These are phyloP conservation scores for Buathra laborator DNA, from an alignment of 2,888 invertebrate genomes.

Conservation along the genomic window DNA sequence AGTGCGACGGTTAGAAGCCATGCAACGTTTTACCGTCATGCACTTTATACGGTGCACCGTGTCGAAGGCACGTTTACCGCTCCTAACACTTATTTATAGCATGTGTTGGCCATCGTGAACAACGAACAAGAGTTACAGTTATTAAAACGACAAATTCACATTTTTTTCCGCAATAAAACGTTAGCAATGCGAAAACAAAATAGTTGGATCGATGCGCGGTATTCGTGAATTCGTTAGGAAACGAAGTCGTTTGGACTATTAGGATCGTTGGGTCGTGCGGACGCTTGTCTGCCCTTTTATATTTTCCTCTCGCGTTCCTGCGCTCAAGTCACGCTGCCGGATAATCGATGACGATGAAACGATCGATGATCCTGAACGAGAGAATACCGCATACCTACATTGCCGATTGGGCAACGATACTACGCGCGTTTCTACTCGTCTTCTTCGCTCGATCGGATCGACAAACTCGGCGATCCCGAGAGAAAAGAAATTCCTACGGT, in stretches of 20 bases:
- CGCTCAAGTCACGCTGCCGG: constrained; percentile 16
- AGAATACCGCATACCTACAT: constrained; percentile 30
- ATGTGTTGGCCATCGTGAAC: constrained; percentile 36
- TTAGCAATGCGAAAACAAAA: neutral
- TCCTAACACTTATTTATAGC: constrained; percentile 45
- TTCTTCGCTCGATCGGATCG: constrained; percentile 22
- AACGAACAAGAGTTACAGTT: constrained; percentile 52
- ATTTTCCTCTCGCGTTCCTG: constrained; percentile 18
- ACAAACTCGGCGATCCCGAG: constrained; percentile 16
- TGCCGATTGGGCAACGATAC: neutral
- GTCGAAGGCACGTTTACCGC: constrained; percentile 54
- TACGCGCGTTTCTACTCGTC: neutral
- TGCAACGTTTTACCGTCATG: constrained; percentile 35
- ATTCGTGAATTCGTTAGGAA: neutral
- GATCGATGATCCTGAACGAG: constrained; percentile 54
- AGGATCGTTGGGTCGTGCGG: neutral
- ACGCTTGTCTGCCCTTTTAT: neutral
- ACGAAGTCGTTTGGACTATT: constrained; percentile 9
- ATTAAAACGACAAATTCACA: constrained; percentile 49
- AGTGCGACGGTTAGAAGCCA: constrained; percentile 6
- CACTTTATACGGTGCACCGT: constrained; percentile 44
- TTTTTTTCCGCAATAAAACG: neutral
- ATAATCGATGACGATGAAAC: constrained; percentile 55
- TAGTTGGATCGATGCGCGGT: neutral
- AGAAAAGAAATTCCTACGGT: constrained; percentile 16